A percentile compares a stretch with the other conserved stretches of the same genome.
Conservation (phyloP, 1,140 invertebrate genomes). For the Solenopsis invicta region DNA sequence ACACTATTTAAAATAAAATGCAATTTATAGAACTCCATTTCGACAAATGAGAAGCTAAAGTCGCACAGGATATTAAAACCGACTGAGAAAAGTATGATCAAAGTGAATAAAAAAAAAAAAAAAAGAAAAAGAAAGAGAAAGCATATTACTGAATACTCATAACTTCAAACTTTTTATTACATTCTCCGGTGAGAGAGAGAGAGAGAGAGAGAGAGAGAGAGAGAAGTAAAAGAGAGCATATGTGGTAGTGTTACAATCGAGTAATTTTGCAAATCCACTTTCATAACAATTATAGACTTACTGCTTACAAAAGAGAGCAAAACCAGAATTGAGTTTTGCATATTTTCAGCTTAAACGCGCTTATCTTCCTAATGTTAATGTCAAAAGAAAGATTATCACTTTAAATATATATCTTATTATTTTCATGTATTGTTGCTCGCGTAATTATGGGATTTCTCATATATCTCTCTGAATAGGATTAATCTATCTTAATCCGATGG, state of each 20-base stretch:
- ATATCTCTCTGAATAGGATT: slow-evolving; percentile 1
- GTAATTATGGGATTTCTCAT: background rate
- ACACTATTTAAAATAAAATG: slow-evolving; percentile 28
- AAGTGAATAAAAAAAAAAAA: background rate
- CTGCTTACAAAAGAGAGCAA: slow-evolving; percentile 28
- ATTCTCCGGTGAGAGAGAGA: background rate
- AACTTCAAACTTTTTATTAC: slow-evolving; percentile 40
- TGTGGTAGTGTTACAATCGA: slow-evolving; percentile 26
- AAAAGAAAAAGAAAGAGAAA: background rate
- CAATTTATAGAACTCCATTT: slow-evolving; percentile 16
- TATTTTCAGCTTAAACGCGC: slow-evolving; percentile 6
- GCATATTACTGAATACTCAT: slow-evolving; percentile 29
- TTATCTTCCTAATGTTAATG: slow-evolving; percentile 15
- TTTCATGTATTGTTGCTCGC: background rate
- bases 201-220: too few species aligned
- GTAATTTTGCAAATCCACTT: slow-evolving; percentile 38
- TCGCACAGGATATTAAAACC: slow-evolving; percentile 35
- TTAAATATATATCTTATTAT: slow-evolving; percentile 9
- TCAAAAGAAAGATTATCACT: background rate
- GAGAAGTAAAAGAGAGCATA: background rate
- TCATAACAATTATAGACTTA: slow-evolving; percentile 27
- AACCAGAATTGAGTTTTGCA: slow-evolving; percentile 15
- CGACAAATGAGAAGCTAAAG: slow-evolving; percentile 34
- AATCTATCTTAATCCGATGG: slow-evolving; percentile 38
- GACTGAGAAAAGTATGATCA: slow-evolving; percentile 18